Conservation (phyloP, 2,797 vertebrate species). For the Dicrostonyx torquatus region DNA sequence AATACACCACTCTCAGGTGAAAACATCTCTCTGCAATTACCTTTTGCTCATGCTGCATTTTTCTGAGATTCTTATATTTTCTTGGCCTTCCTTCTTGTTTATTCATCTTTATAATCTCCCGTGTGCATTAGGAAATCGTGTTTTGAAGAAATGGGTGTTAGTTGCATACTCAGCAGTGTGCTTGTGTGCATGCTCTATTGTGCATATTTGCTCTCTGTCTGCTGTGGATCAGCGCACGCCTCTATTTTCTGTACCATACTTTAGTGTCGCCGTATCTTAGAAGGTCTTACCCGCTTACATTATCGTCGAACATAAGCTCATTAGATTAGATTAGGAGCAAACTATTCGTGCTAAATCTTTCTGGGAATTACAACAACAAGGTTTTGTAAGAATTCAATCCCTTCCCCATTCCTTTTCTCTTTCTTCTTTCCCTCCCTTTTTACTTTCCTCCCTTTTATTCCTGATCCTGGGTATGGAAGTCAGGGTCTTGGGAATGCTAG, state of each 20-base stretch:
- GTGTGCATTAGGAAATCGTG: conserved; percentile 58
- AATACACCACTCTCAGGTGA: neutral
- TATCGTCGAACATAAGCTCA: neutral
- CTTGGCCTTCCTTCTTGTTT: conserved; percentile 31
- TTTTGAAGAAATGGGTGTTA: conserved; percentile 5
- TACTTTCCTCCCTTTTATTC: neutral
- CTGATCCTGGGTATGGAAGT: neutral
- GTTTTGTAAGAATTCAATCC: neutral
- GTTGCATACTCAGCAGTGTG: neutral
- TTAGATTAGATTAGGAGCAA: neutral
- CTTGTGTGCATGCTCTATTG: neutral
- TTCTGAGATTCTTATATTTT: conserved; percentile 42
- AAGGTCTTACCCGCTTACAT: neutral
- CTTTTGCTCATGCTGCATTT: neutral
- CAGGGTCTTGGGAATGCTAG: neutral
- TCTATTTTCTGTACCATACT: conserved; percentile 50
- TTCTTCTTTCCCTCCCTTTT: too few relatives aligned
- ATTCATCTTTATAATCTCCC: neutral
- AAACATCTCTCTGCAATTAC: neutral
- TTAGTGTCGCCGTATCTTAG: neutral
- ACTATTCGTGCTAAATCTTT: neutral
- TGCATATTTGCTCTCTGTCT: neutral
- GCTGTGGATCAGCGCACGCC: neutral
- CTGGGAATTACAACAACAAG: conserved; percentile 20
- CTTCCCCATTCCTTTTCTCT: neutral